These are phyloP conservation scores for Geococcyx californianus DNA, from an alignment of 2,113 vertebrate genomes.

Conservation along the genomic window DNA sequence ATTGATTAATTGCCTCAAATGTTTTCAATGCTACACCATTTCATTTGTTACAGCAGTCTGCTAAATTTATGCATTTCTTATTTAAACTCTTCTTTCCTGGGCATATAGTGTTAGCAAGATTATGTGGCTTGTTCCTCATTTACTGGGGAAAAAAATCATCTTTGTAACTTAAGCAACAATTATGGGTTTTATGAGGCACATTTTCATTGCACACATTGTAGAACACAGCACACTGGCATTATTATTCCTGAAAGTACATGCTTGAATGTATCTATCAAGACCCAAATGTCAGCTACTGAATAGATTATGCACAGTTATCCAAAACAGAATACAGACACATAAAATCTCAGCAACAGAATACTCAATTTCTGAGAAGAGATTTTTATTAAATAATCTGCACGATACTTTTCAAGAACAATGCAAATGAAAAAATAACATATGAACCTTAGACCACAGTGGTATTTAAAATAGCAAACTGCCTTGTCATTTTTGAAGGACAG, in stretches of 20 bases:
- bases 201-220: constrained; percentile 63
- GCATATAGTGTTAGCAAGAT: constrained; percentile 71
- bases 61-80: constrained; percentile 81
- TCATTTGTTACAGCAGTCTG: constrained; percentile 80
- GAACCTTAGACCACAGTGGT: not conserved
- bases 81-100: constrained; percentile 80
- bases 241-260: constrained; percentile 63
- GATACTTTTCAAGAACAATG: constrained; percentile 35
- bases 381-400: constrained; percentile 63
- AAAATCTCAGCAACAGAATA: constrained; percentile 57
- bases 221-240: constrained; percentile 49
- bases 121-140: constrained; percentile 72
- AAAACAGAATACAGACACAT: constrained; percentile 60
- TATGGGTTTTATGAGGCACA: constrained; percentile 56
- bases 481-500: constrained; percentile 14
- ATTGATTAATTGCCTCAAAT: constrained; percentile 85
- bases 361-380: constrained; percentile 33
- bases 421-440: not conserved
- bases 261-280: constrained; percentile 70
- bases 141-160: constrained; percentile 68
- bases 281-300: constrained; percentile 65
- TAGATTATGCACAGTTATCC: constrained; percentile 62
- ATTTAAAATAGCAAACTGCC: constrained; percentile 15
- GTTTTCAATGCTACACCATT: constrained; percentile 78
- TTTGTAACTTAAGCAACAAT: constrained; percentile 70